phyloP scores from a whole-genome alignment of 2,797 vertebrate genomes.

The Halcyon chelicuti region DNA sequence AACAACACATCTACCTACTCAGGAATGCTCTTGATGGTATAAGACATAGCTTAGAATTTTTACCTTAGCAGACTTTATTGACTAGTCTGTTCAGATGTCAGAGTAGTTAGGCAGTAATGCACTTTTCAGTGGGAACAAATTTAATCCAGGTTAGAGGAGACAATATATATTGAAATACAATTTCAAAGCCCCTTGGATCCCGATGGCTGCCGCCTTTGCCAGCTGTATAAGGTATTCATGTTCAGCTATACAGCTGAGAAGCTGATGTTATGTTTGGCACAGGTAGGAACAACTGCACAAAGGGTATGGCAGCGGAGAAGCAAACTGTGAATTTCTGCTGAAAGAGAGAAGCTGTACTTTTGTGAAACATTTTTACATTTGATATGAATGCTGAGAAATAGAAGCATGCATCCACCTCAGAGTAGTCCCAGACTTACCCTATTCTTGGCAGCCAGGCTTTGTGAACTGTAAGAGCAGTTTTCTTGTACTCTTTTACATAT shows the following conservation, averaged over 20 bases:
- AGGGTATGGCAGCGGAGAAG: background rate
- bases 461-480: background rate
- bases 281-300: background rate
- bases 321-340: background rate
- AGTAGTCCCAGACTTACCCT: background rate
- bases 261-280: background rate
- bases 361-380: background rate
- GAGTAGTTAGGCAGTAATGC: background rate
- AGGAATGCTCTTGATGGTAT: background rate
- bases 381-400: background rate
- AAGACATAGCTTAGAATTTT: background rate
- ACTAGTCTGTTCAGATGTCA: background rate
- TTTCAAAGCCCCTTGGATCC: background rate
- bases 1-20: background rate
- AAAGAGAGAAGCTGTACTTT: background rate
- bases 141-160: conserved; percentile 17
- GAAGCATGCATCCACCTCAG: background rate
- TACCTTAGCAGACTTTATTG: background rate
- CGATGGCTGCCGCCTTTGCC: background rate
- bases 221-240: background rate
- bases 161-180: background rate
- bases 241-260: background rate
- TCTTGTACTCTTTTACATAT: background rate
- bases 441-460: background rate
- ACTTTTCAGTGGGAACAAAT: background rate